Evolutionary conservation across 1,140 invertebrate species (phyloP).

Genomic region (Lasaia peninsularis): DNA sequence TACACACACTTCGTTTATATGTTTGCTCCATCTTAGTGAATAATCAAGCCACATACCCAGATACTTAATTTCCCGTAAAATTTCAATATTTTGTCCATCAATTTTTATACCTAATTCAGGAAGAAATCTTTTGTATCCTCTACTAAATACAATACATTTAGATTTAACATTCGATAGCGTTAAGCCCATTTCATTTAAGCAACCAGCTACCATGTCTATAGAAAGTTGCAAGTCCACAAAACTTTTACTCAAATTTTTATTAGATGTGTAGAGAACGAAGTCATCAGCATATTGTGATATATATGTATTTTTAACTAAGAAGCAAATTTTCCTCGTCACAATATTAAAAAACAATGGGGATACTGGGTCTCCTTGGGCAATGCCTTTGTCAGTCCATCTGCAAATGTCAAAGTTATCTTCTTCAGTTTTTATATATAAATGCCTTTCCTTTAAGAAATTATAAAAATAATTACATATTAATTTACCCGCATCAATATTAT

Average conservation of each 20-base stretch:
- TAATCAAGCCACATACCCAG: constrained; percentile 11
- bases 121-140: background rate
- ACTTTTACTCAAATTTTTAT: background rate
- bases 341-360: constrained; percentile 21
- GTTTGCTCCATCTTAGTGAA: background rate
- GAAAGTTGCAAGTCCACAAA: background rate
- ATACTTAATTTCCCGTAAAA: background rate
- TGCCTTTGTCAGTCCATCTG: constrained; percentile 14
- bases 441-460: constrained; percentile 16
- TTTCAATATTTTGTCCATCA: background rate
- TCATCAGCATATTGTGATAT: constrained; percentile 7
- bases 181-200: background rate
- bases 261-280: background rate
- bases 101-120: background rate
- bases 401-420: background rate
- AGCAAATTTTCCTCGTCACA: constrained; percentile 12
- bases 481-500: constrained; percentile 23
- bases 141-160: background rate
- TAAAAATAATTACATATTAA: background rate
- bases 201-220: background rate
- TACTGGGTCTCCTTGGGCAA: constrained; percentile 20
- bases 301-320: background rate
- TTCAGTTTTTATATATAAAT: constrained; percentile 1
- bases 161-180: background rate
- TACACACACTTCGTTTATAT: background rate